Conservation (phyloP, 2,888 invertebrate genomes). For the Synergus laeviventris region DNA sequence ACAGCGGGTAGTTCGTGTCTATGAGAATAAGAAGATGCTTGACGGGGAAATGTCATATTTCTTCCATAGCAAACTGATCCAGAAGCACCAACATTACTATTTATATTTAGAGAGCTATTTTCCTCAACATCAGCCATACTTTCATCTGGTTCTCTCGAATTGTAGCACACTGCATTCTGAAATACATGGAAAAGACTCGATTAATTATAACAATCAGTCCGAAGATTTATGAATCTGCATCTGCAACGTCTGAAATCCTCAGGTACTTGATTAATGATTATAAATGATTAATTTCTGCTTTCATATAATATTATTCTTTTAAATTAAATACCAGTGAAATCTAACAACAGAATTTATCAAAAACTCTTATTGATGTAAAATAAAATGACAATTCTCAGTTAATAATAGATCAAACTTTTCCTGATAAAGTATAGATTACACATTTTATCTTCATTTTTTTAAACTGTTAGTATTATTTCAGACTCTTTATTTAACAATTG, state of each 20-base stretch:
- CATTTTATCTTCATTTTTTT: background rate
- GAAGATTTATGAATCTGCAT: background rate
- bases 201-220: background rate
- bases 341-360: background rate
- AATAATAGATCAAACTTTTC: background rate
- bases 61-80: constrained; percentile 78
- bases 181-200: constrained; percentile 43
- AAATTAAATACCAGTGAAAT: background rate
- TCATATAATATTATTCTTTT: background rate
- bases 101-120: constrained; percentile 65
- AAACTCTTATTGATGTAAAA: background rate
- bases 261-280: constrained; percentile 10
- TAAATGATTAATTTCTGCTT: background rate
- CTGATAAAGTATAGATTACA: background rate
- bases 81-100: constrained; percentile 65
- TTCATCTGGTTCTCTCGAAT: constrained; percentile 73
- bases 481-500: constrained; percentile 14
- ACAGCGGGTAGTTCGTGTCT: constrained; percentile 82
- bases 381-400: background rate
- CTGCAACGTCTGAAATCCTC: constrained; percentile 1
- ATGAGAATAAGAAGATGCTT: constrained; percentile 75
- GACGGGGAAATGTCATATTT: constrained; percentile 82
- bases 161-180: constrained; percentile 76
- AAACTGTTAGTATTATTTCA: background rate
- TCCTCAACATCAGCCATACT: constrained; percentile 71